Conservation (phyloP, 2,113 vertebrate genomes). For the Aleadryas rufinucha region DNA sequence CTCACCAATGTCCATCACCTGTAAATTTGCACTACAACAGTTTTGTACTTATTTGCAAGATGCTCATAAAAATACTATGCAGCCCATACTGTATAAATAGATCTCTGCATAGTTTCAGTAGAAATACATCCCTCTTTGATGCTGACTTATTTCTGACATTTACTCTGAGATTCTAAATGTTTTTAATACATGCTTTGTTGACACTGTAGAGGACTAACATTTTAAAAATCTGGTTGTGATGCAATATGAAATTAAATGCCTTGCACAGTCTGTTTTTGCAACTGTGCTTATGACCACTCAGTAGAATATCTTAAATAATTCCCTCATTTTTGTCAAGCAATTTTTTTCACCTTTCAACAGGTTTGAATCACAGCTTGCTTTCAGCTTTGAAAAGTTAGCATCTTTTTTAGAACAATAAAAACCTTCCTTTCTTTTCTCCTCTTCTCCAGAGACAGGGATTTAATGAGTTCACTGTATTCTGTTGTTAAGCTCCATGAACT, state of each 20-base stretch:
- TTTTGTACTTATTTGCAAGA: neutral
- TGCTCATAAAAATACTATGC: neutral
- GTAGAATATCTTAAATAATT: neutral
- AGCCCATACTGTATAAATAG: neutral
- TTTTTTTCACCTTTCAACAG: neutral
- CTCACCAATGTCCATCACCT: neutral
- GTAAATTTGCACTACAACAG: neutral
- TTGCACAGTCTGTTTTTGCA: neutral
- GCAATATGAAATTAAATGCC: neutral
- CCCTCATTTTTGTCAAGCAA: neutral
- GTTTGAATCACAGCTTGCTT: neutral
- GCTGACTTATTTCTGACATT: neutral
- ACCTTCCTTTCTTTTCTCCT: neutral
- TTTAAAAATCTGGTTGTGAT: neutral
- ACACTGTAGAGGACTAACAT: neutral
- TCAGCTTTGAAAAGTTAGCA: neutral
- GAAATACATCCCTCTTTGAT: neutral
- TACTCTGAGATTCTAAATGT: neutral
- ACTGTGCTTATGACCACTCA: neutral
- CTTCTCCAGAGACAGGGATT: neutral
- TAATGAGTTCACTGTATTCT: neutral
- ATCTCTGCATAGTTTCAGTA: neutral
- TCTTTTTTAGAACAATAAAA: neutral
- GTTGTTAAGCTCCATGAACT: neutral
- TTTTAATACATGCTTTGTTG: neutral